Evolutionary conservation across 2,113 vertebrate genomes (phyloP), one percentile per base, ranked within the genome.

Genomic region (Lamprologus speciosus): DNA sequence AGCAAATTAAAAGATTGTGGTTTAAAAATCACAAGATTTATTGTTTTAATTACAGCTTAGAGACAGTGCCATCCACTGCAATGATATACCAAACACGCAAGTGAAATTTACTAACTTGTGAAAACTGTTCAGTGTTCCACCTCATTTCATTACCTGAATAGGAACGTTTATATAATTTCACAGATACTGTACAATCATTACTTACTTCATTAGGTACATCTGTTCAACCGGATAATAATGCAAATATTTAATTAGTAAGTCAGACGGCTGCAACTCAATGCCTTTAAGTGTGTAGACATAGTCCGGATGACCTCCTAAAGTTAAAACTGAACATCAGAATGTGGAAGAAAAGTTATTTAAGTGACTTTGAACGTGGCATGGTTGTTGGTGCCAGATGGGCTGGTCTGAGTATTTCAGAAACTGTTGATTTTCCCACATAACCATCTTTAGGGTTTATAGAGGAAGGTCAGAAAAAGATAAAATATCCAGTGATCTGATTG

Each of bases 1-100:
- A 73, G 40, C 37, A 45, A 73, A 45, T 75, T 75, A 75, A 75
- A 75, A 75, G 68, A 47, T 45, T 28, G 68, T 26, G 21, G 23
- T 75, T 47, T 45, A 75, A 26, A 75, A 45, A 5, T 75, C 14
- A 47, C 40, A 73, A 75, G 14, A 47, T 14, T 45, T 73, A 28
- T 73, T 26, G 14, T 73, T 73, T 73, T 45, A 75, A 78, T 78
- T 50, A 78, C 42, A 78, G 9, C 23, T 50, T 19, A 50, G 21
- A 1, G 4, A 31, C 23, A 75, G 70, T 2, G 3, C 42, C 70
- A 47, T 45, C 40, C 40, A 47, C 23, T 50, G 21, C 16, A 26
- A 50, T 75, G 23, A 75, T 75, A 26, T 75, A 50, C 42, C 5
- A 73, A 73, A 26, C 68, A 73, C 2, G 6, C 21, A 28, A 50